Evolutionary conservation across 2,888 invertebrate species (phyloP), one percentile per base, ranked within the genome.

Genomic region (Drosophila macrospina): DNA sequence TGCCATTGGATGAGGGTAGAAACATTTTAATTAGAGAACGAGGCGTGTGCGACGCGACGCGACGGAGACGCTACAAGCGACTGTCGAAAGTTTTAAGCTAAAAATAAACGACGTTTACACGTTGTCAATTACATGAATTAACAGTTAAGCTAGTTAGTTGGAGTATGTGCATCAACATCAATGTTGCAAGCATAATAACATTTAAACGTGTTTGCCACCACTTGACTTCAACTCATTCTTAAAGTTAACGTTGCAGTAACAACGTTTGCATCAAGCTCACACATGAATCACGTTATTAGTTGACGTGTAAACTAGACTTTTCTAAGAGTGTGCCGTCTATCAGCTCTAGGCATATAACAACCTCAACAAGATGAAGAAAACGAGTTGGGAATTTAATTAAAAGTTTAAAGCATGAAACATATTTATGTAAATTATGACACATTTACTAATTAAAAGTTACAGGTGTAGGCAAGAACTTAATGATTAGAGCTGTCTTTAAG

Each of bases 21-120:
- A 83, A 88, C 84, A 88, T 86, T 83, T 88, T 88, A 83, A 83
- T 88, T 88, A 86, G 77, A 74, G 88, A 55, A 26, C 55, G 39
- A 59, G 42, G 32, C 37, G 54, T 42, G 26, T 52, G 36, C 55
- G 52, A 41, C 20, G 20, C 20, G 20, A 20, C 57, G 61, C 50
- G 60, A 39, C 13, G 37, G 20, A 1, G 20, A 20, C 57, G 61
- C 50, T 64, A 39, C 13, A 42, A 57, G 60, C 56, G 50, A 70
- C 76, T 57, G 32, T 59, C 37, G 48, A 80, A 65, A 68, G 57
- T 55, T 57, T 20, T 24, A 6, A 16, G 16, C 10, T n/a, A 26
- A 55, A 48, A 32, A 41, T 48, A 47, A 47, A 64, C 30, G 7
- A 42, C 30, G 74, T 67, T 77, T 62, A 59, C 50, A 62, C 73